phyloP scores from a whole-genome alignment of 1,140 invertebrate genomes.

The Homalodisca vitripennis region DNA sequence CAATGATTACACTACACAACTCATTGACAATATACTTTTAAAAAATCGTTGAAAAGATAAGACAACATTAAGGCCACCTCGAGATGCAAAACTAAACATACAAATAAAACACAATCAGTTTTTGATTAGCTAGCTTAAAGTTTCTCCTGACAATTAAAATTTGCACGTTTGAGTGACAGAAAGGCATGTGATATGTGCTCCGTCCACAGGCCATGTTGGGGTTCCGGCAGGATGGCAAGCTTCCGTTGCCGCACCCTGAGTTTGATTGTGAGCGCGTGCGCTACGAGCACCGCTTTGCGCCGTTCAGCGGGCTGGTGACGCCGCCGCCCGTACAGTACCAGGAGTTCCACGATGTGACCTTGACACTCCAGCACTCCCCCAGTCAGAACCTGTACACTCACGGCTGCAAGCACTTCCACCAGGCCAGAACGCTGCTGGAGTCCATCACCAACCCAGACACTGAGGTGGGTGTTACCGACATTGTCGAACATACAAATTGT shows the following conservation, averaged over 20 bases:
- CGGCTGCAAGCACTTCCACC: conserved; percentile 88
- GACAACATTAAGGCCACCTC: no score
- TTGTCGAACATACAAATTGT: no score
- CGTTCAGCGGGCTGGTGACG: conserved; percentile 81
- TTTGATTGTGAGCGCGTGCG: conserved; percentile 93
- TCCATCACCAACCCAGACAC: conserved; percentile 71
- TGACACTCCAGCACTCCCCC: conserved; percentile 47
- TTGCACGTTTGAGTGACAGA: no score
- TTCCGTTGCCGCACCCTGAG: conserved; percentile 75
- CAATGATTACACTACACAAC: no score
- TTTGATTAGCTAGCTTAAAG: no score
- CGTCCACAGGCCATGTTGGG: conserved; percentile 68
- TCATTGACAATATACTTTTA: no score
- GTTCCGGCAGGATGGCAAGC: conserved; percentile 66
- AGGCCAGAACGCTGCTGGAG: conserved; percentile 82
- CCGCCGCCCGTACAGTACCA: conserved; percentile 87
- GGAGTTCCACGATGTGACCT: conserved; percentile 74
- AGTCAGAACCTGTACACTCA: conserved; percentile 67
- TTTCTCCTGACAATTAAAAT: no score
- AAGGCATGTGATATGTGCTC: not conserved
- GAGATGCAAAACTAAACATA: no score
- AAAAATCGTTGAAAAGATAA: no score
- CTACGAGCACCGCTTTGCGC: conserved; percentile 91
- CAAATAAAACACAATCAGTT: no score
- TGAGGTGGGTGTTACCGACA: conserved; percentile 78